Conservation (phyloP, 2,888 invertebrate species). For the Cylloceria caligata region DNA sequence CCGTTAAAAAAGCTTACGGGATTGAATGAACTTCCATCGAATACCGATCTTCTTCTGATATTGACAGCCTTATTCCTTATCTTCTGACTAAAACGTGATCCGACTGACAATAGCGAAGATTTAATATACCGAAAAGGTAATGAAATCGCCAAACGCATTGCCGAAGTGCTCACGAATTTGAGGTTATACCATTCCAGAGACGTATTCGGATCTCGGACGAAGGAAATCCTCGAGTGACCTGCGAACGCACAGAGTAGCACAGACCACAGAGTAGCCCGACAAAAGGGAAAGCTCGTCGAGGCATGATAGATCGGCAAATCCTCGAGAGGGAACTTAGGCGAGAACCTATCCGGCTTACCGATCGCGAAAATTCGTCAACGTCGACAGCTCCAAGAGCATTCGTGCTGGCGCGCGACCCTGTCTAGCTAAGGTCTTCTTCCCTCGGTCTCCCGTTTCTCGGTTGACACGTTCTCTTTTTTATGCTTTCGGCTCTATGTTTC, state of each 20-base stretch:
- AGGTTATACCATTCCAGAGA: conserved; percentile 41
- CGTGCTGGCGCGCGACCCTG: conserved; percentile 54
- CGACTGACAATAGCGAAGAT: conserved; percentile 70
- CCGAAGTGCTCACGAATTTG: neutral
- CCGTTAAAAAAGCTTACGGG: no score
- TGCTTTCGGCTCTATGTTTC: conserved; percentile 75
- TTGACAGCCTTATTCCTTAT: conserved; percentile 23
- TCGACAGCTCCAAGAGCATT: conserved; percentile 73
- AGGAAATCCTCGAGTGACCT: conserved; percentile 59
- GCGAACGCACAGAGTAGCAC: conserved; percentile 42
- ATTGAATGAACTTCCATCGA: no score
- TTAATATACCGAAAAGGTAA: conserved; percentile 22
- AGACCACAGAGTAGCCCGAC: no score
- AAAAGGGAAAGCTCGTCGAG: conserved; percentile 59
- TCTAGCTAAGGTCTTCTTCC: conserved; percentile 12
- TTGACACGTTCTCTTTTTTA: conserved; percentile 76
- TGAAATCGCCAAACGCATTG: conserved; percentile 45
- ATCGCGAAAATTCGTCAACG: conserved; percentile 78
- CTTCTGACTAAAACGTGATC: conserved; percentile 73
- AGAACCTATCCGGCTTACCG: conserved; percentile 73
- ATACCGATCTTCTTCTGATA: no score
- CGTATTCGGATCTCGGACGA: conserved; percentile 47
- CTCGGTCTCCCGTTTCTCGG: conserved; percentile 40
- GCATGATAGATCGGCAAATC: conserved; percentile 75
- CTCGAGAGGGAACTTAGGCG: conserved; percentile 53